Evolutionary conservation across 2,797 vertebrate species (phyloP).

Genomic region (Paratrypauchen microcephalus): DNA sequence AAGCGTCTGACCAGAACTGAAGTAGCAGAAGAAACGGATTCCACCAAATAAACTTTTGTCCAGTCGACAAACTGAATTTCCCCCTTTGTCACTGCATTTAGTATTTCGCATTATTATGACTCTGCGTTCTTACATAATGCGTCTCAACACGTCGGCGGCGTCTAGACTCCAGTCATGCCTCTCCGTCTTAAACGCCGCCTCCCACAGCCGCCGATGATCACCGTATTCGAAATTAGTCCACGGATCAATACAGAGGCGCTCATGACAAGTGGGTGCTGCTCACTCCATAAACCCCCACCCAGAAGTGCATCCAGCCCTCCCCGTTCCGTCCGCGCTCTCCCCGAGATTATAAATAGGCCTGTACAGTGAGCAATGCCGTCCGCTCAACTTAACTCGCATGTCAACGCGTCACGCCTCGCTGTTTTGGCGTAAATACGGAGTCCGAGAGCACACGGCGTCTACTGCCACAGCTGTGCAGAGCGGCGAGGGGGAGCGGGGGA

Average conservation of each 20-base stretch:
- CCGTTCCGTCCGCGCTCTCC: background rate
- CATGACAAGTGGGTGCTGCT: conserved; percentile 33
- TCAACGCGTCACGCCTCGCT: conserved; percentile 55
- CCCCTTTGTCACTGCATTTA: too few relatives aligned
- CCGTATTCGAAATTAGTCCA: background rate
- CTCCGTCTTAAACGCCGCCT: background rate
- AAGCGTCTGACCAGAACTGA: too few relatives aligned
- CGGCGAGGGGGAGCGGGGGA: too few relatives aligned
- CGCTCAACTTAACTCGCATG: conserved; percentile 63
- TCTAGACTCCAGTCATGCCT: background rate
- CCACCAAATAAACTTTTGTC: too few relatives aligned
- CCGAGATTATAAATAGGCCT: conserved; percentile 47
- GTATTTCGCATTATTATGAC: too few relatives aligned
- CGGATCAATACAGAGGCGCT: background rate
- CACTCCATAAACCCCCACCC: conserved; percentile 29
- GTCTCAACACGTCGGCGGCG: too few relatives aligned
- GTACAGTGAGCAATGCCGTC: conserved; percentile 54
- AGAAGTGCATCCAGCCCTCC: background rate
- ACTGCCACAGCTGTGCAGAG: background rate
- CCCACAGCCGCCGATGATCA: background rate
- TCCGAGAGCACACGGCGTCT: background rate
- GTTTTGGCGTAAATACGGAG: conserved; percentile 28
- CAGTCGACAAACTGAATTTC: too few relatives aligned
- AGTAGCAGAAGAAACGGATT: too few relatives aligned
- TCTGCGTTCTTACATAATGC: too few relatives aligned